Conservation (phyloP, 2,113 vertebrate genomes). For the Nettapus auritus region DNA sequence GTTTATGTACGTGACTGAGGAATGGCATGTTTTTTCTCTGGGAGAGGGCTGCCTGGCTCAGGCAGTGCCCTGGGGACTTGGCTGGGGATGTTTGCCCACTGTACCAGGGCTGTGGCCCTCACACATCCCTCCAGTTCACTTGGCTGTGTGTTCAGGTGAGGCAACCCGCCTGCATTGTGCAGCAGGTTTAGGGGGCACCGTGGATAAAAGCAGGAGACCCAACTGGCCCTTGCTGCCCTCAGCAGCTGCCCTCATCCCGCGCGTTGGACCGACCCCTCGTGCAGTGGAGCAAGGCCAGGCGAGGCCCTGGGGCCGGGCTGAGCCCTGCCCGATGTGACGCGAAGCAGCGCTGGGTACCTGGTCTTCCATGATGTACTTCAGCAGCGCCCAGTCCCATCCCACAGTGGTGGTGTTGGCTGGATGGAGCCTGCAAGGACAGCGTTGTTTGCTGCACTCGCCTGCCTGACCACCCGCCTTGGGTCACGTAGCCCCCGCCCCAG, state of each 20-base stretch:
- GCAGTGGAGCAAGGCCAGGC: background rate
- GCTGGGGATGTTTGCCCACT: background rate
- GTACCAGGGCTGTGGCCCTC: background rate
- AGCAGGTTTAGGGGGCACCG: background rate
- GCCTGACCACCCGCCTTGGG: background rate
- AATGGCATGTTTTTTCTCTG: background rate
- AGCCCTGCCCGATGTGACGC: background rate
- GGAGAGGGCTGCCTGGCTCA: background rate
- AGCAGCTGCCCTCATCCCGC: background rate
- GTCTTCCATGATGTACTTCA: constrained; percentile 81
- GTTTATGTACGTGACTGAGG: background rate
- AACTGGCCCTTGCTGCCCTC: background rate
- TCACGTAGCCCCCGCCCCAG: rapidly evolving
- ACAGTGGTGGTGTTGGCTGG: constrained; percentile 78
- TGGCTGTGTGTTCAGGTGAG: background rate
- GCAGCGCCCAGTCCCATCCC: constrained; percentile 91
- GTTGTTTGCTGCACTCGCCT: background rate
- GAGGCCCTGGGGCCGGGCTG: background rate
- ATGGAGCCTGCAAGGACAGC: constrained; percentile 84
- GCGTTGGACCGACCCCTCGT: background rate
- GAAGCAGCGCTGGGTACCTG: constrained; percentile 73
- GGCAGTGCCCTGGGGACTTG: background rate
- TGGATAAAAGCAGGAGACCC: background rate
- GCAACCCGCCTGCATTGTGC: background rate
- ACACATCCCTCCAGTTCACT: background rate